Base-by-base conservation (phyloP, 2,888 invertebrate species). In the Agriopis marginaria region DNA sequence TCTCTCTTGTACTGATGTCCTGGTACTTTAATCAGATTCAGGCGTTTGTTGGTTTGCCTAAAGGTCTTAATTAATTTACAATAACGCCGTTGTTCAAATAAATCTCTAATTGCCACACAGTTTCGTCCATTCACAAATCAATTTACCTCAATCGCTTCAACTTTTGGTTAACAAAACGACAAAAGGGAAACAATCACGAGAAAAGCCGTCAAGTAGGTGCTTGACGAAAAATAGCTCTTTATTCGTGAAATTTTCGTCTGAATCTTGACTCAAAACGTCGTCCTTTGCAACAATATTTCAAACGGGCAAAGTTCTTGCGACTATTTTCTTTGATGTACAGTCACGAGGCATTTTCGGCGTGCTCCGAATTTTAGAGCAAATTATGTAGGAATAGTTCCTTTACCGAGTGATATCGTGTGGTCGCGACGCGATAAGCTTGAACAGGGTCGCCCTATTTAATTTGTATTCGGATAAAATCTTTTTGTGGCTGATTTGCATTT, bases 281-380 rank as follows among this genome's bases (percentile, higher is more conserved):
- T 72, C 73, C 72, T 75, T 77, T 77, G 73, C 77, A 71, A 80
- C 79, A 77, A 79, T 82, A 83, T 80, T 81, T 80, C 79, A 85
- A 79, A 78, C 79, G 65, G 71, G 75, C 70, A 70, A 77, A 79
- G 75, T 80, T 76, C 55, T 56, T 51, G 59, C 62, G 79, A 84
- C 83, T 82, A 83, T 87, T 82, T 86, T 86, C 92, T 92, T 91
- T 92, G 92, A 91, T 85, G 88, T 85, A 78, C 85, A 84, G 86
- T 83, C 83, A 83, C 81, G 79, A 80, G 77, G 82, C 87, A 91
- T 92, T 86, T 87, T 85, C 89, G 79, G 84, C 88, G 85, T 86
- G 82, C 88, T 79, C 72, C 77, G 82, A 83, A 89, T 90, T 88
- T 89, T 81, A 81, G 83, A 85, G 87, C 81, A 82, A 88, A 89